Conservation (phyloP, 2,113 vertebrate genomes). For the Castor canadensis region DNA sequence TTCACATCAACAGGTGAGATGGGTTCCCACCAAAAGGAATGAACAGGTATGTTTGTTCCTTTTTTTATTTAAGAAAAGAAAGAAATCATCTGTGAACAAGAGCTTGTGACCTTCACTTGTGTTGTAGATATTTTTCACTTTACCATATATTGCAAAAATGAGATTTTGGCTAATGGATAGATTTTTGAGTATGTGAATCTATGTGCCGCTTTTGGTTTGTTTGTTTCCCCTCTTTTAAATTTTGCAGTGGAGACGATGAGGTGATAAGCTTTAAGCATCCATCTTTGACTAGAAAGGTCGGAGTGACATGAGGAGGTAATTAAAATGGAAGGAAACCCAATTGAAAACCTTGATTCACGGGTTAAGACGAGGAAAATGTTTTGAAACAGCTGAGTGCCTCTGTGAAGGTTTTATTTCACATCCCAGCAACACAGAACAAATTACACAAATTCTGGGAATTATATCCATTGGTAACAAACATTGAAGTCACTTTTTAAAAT, state of each 20-base stretch:
- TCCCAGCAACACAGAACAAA: constrained; percentile 57
- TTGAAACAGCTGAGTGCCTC: constrained; percentile 21
- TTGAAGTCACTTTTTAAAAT: constrained; percentile 62
- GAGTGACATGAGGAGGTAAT: constrained; percentile 19
- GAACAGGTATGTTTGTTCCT: not conserved
- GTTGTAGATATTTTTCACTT: not conserved
- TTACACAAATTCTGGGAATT: constrained; percentile 65
- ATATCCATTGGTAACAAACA: constrained; percentile 57
- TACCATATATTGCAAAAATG: not conserved
- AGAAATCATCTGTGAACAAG: not conserved
- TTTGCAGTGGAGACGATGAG: not conserved
- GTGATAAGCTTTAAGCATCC: constrained; percentile 33
- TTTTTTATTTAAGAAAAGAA: not conserved
- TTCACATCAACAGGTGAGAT: not conserved
- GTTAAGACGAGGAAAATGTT: constrained; percentile 10
- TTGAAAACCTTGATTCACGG: not conserved
- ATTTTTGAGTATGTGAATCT: not conserved
- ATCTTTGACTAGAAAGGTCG: not conserved
- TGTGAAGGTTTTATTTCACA: constrained; percentile 8
- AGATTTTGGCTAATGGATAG: not conserved
- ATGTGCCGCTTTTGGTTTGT: not conserved
- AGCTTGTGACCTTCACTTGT: not conserved
- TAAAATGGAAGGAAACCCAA: constrained; percentile 46
- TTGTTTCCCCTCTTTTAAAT: not conserved
- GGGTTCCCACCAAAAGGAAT: no score